Evolutionary conservation across 1,140 invertebrate species (phyloP), one percentile per base, ranked within the genome.

Genomic region (Trissolcus basalis): DNA sequence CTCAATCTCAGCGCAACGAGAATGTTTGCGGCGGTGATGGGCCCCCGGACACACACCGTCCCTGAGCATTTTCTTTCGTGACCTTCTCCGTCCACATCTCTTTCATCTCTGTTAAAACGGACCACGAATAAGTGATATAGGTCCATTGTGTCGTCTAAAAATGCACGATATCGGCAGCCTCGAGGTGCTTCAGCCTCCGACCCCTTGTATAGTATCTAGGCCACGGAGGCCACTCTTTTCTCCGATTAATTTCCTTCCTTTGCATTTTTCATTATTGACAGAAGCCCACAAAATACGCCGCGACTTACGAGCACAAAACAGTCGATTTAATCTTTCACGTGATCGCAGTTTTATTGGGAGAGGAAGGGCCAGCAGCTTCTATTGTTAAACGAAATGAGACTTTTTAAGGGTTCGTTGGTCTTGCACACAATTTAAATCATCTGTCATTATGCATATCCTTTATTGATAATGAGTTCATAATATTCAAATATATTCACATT

Each of bases 11-110:
- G 70, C 79, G 71, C 35, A 67, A 72, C 72, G 82, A 81, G 82
- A 69, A 55, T 88, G 86, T 87, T 87, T 88, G 83, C 87, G 74
- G 80, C 83, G 80, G 79, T 88, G 87, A 88, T 87, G 81, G 85
- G 79, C 80, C 79, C 77, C 76, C 63, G 79, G 78, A 81, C 77
- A 77, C 76, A 50, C 50, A 45, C 45, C 70, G 60, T 69, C 77
- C 71, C 69, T 68, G 49, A 78, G 51, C 76, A 39, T 59, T 35
- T 58, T 71, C 41, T 59, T 27, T 12, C 36, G 53, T 68, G 77
- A 79, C 71, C 68, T 76, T 80, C 72, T 54, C 41, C 64, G 70
- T 74, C 55, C 78, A 53, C 59, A 51, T 48, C 10, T 64, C 77
- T 73, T 76, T 76, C 73, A 71, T 77, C 9, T 54, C 32, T 32